Evolutionary conservation across 1,140 invertebrate genomes (phyloP), one percentile per base, ranked within the genome.

Genomic region (Babylonia areolata): DNA sequence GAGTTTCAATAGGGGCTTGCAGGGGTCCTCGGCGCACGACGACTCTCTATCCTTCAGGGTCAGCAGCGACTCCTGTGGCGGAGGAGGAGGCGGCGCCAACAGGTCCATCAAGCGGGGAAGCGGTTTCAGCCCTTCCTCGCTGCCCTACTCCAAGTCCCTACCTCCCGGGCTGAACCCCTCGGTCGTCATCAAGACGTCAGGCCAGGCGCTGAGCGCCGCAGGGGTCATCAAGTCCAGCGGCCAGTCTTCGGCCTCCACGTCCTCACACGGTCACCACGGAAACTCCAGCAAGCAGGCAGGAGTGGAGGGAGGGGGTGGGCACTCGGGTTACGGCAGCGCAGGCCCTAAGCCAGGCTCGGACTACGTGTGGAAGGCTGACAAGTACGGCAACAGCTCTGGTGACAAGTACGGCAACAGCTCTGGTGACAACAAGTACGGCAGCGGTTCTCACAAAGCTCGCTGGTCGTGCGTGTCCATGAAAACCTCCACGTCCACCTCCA

Each of bases 151-250:
- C 75, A 39, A 77, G 35, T 17, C 35, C 35, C 15, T 77, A 17
- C 75, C 75, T 39, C 75, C 75, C 3, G 75, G 75, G 6, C 17
- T 77, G 35, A 77, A 77, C 75, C 75, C 75, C 37, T 77, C 75
- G 6, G 75, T 77, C 15, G 75, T 77, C 42, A 58, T 81, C 40
- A 81, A 81, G 79, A 81, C 12, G 42, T 51, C 42, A 31, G 42
- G 79, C 28, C 31, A 54, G 5, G 35, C 75, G 2, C 75, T 77
- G 0, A 77, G 37, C 28, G 31, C 71, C 71, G 71, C 31, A 6
- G 31, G 35, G 12, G 75, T 37, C 20, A 37, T 77, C 37, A 9
- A 2, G 37, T 40, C 23, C 15, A 17, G 15, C 75, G 23, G 37
- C 75, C 75, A 77, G 28, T 42, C 75, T 23, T 11, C 75, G 2